Base-by-base conservation (phyloP, 1,140 invertebrate genomes). In the Thalassaphorura encarpata region DNA sequence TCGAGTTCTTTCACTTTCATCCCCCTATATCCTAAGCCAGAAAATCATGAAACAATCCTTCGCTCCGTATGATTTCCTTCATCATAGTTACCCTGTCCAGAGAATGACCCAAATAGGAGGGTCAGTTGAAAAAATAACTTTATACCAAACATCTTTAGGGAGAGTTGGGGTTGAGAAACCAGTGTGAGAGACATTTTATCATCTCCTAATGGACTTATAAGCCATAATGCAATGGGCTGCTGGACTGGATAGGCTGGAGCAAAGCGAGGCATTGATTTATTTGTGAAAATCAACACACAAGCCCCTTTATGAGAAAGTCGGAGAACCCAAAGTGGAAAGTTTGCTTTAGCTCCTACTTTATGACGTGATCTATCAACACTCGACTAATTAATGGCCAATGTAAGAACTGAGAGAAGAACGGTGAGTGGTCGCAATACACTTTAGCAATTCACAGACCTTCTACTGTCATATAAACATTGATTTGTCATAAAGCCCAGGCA, bases 191-290 rank as follows among this genome's bases (percentile, higher is more conserved):
- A n/a, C 57, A 61, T 61, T 61, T 61, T 54, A 60, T 58, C 58
- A 64, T 60, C 62, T 58, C 42, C 58, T 61, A 61, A 64, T 61
- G 56, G 55, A 64, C 51, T 64, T 64, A 60, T 64, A 61, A 64
- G 56, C 62, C 54, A 54, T 55, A 54, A 58, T 51, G 29, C 41
- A 55, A 58, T 56, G 52, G 11, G 13, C 8, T 19, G 5, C 13
- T 19, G 8, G 8, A 8, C 5, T 6, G 19, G 13, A 42, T 42
- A 42, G 6, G 8, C 11, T n/a, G n/a, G n/a, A n/a, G n/a, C n/a
- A n/a, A n/a, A n/a, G n/a, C n/a, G n/a, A n/a, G n/a, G 15, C 59
- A 61, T 61, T 61, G 59, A 61, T 61, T 61, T 61, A 61, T 61
- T 61, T 56, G 52, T 55, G 13, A 26, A 56, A 55, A 60, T 55